Conservation (phyloP, 2,888 invertebrate genomes). For the Congeria kusceri region DNA sequence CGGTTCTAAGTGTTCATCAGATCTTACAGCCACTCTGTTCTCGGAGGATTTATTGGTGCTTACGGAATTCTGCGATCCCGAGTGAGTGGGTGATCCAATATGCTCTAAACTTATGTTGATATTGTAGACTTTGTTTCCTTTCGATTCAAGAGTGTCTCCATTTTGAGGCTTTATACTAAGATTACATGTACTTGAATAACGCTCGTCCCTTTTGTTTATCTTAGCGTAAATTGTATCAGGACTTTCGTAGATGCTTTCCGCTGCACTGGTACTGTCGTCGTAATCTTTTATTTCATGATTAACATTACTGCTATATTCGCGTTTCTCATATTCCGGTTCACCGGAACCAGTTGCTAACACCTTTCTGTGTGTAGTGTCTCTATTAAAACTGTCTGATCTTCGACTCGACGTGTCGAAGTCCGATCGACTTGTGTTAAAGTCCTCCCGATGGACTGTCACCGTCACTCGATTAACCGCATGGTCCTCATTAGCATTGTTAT, state of each 20-base stretch:
- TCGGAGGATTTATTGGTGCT: constrained; percentile 18
- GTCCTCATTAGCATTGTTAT: constrained; percentile 34
- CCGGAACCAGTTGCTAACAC: neutral
- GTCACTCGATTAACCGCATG: constrained; percentile 48
- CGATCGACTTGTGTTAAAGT: neutral
- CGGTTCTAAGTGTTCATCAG: constrained; percentile 4
- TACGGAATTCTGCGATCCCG: neutral
- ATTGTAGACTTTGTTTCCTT: neutral
- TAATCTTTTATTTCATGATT: neutral
- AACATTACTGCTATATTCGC: too few species aligned
- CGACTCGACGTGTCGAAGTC: constrained; percentile 1
- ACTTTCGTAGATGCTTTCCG: constrained; percentile 22
- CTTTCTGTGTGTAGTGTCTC: neutral
- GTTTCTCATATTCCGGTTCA: too few species aligned
- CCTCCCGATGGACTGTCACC: constrained; percentile 11
- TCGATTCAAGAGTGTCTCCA: neutral
- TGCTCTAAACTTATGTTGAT: too few species aligned
- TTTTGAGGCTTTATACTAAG: constrained; percentile 1
- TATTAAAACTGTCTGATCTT: too few species aligned
- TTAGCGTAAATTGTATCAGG: constrained; percentile 51
- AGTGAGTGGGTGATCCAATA: neutral
- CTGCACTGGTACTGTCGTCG: constrained; percentile 2
- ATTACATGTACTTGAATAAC: constrained; percentile 24
- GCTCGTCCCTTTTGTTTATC: constrained; percentile 33
- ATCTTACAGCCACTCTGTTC: constrained; percentile 15